Conservation (phyloP, 2,797 vertebrate species). For the Muscicapa striata region DNA sequence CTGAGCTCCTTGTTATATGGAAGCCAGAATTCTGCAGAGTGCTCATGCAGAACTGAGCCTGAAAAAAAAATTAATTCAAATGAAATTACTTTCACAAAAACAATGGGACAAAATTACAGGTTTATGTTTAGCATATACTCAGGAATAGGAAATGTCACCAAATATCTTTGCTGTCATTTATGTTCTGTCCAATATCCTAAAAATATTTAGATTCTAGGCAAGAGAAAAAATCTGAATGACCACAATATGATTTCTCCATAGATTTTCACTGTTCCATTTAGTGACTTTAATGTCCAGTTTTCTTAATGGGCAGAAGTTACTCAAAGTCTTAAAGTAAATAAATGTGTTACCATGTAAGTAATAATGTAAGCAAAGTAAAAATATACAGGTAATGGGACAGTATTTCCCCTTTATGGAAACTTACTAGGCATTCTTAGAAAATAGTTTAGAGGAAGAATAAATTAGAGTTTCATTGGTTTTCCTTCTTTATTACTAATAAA, state of each 20-base stretch:
- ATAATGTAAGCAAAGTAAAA: background rate
- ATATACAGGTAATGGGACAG: background rate
- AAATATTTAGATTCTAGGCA: background rate
- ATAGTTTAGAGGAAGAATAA: background rate
- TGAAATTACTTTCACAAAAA: background rate
- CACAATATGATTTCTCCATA: background rate
- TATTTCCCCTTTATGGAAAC: background rate
- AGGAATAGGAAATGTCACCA: background rate
- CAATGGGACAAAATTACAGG: background rate
- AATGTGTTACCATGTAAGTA: background rate
- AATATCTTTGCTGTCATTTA: background rate
- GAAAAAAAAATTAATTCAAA: background rate
- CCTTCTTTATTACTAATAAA: conserved; percentile 15
- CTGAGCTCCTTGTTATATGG: background rate
- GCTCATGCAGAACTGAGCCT: background rate
- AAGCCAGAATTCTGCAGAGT: conserved; percentile 1
- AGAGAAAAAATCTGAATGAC: background rate
- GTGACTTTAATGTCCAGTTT: background rate
- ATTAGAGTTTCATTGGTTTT: background rate
- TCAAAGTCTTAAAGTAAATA: background rate
- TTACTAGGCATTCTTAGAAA: background rate
- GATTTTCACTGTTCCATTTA: background rate
- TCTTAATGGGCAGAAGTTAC: background rate
- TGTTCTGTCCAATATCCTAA: background rate
- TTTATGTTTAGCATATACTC: background rate